Base-by-base conservation (phyloP, 2,113 vertebrate genomes). In the Amblyopsis rosae region DNA sequence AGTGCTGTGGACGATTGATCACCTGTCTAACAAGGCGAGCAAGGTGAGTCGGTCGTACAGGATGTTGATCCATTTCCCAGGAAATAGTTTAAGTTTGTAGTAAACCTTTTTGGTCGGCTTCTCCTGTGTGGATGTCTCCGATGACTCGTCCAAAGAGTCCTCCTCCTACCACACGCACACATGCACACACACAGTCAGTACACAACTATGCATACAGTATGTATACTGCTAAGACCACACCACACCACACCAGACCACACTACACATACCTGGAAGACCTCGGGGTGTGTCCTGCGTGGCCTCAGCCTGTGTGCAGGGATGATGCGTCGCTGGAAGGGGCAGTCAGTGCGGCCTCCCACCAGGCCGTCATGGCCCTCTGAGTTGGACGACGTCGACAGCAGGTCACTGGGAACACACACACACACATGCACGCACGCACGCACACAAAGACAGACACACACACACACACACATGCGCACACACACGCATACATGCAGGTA, bases 61-160 rank as follows among this genome's bases (percentile, higher is more conserved):
- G 87, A 99, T 91, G 86, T 94, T 95, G 80, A 99, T 91, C 96
- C 96, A 97, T 83, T 94, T 98, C 62, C 96, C 96, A 41, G 97
- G 97, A 81, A 96, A 97, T 48, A 99, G 82, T 76, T 94, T 90
- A 16, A 98, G 93, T 86, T 95, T 98, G 90, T 99, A 98, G 83
- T 98, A 98, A 72, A 96, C 93, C 72, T 95, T 95, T 50, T 86
- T 91, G 73, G 91, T 93, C 9, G 96, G 93, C 65, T 94, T 97
- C 73, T 94, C 90, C 56, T 95, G 94, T 32, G 91, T 93, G 15
- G 95, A 95, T 15, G 95, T 96, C 81, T 93, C 91, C 0, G 94
- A 97, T 0, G 94, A 95, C 47, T 95, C 94, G 58, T 97, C 95
- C 82, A 94, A 70, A 16, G 91, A 93, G 76, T 93, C 92, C 47